Base-by-base conservation (phyloP, 2,888 invertebrate genomes). In the Phrixothrix hirtus region DNA sequence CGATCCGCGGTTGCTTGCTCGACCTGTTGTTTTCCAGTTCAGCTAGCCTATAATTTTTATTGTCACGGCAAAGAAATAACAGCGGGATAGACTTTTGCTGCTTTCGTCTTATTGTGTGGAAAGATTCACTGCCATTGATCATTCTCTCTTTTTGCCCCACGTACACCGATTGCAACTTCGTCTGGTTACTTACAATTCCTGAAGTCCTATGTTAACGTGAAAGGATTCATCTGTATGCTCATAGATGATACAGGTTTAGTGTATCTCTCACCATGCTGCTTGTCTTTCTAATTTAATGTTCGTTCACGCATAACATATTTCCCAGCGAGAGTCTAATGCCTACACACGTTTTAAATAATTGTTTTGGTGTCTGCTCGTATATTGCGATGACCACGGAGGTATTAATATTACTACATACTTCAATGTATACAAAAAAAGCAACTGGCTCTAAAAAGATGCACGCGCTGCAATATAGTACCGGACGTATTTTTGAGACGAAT, bases 31-130 rank as follows among this genome's bases (percentile, higher is more conserved):
- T 80, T 79, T 80, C 79, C 79, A 79, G 78, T 78, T 77, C 78
- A 79, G 78, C 78, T 79, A 78, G 79, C 77, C 80, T 79, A 80
- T 80, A 80, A 80, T 80, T 80, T 80, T 80, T 80, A 80, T 80
- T 80, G 80, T 80, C 80, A 80, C 79, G 79, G 76, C 67, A 68
- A 75, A 77, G 77, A 75, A 77, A 76, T 78, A 78, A 78, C 79
- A 76, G 78, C 75, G 76, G 78, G 79, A 78, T 77, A 77, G 77
- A 76, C 58, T 68, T 66, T 67, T 65, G 65, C 68, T 62, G 60
- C 60, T 65, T 67, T 66, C 67, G 61, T 68, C 65, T 70, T 69
- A 62, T 67, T 72, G 66, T 69, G 64, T 62, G 63, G 61, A 69
- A 65, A 67, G 70, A 71, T 70, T 64, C 69, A 66, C 66, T 70